Evolutionary conservation across 2,797 vertebrate genomes (phyloP).

Genomic region (Hypotaenidia philippensis): DNA sequence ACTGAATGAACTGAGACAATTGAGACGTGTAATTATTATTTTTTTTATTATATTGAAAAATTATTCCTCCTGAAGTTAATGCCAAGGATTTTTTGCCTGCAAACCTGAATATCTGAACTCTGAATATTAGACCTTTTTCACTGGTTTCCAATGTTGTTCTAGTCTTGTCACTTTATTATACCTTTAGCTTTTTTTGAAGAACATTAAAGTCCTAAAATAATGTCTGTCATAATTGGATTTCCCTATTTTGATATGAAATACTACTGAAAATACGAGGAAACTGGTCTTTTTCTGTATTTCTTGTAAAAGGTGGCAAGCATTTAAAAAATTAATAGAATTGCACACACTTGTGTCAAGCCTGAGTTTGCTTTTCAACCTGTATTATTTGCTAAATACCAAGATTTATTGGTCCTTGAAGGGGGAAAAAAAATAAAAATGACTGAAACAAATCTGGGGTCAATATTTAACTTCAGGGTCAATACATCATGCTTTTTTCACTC

Average conservation of each 20-base stretch:
- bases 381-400: not conserved
- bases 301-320: not conserved
- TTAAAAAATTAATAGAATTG: not conserved
- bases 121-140: not conserved
- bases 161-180: not conserved
- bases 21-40: not conserved
- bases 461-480: slow-evolving; percentile 44
- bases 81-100: not conserved
- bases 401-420: not conserved
- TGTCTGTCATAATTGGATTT: not conserved
- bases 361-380: not conserved
- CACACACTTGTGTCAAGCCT: not conserved
- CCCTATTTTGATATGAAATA: not conserved
- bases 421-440: not conserved
- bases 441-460: slow-evolving; percentile 38
- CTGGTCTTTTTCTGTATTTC: not conserved
- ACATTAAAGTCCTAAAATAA: not conserved
- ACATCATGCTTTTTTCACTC: slow-evolving; percentile 21
- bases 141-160: not conserved
- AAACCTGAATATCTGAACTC: not conserved
- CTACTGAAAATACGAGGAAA: not conserved
- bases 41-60: not conserved
- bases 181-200: not conserved
- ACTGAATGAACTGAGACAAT: not conserved
- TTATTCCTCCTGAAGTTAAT: not conserved